A percentile compares a stretch with the other conserved stretches of the same genome.
phyloP scores from a whole-genome alignment of 2,113 vertebrate genomes.

The Atrichornis clamosus region DNA sequence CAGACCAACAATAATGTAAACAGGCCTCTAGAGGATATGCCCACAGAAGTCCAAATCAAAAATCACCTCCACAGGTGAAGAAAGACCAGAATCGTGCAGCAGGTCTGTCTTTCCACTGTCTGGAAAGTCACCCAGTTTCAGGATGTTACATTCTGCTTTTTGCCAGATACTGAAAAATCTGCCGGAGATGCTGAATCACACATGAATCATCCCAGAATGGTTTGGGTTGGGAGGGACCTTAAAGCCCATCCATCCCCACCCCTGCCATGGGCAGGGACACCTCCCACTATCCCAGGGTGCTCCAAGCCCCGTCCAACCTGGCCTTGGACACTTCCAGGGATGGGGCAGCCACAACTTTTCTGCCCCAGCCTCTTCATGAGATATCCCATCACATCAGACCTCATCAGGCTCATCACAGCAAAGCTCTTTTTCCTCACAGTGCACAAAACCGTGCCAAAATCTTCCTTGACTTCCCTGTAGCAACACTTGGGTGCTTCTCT shows the following conservation, averaged over 20 bases:
- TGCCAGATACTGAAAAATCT: neutral
- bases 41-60: neutral
- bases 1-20: neutral
- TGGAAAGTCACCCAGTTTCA: neutral
- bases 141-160: neutral
- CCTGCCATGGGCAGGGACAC: neutral
- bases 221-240: neutral
- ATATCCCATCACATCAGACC: neutral
- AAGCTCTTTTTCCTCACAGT: neutral
- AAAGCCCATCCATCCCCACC: rapidly evolving
- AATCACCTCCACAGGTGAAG: neutral
- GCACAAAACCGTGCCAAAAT: neutral
- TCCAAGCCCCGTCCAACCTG: neutral
- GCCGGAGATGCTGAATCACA: neutral
- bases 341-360: neutral
- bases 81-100: neutral
- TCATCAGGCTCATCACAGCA: neutral
- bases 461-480: neutral
- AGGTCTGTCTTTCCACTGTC: neutral
- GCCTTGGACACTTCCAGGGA: neutral
- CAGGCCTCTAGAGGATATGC: neutral
- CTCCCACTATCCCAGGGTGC: rapidly evolving
- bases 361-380: neutral
- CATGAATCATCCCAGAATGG: neutral
- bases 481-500: rapidly evolving